A percentile compares a stretch with the other conserved stretches of the same genome.
Conservation (phyloP, 2,113 vertebrate species). For the Ctenodactylus gundi region DNA sequence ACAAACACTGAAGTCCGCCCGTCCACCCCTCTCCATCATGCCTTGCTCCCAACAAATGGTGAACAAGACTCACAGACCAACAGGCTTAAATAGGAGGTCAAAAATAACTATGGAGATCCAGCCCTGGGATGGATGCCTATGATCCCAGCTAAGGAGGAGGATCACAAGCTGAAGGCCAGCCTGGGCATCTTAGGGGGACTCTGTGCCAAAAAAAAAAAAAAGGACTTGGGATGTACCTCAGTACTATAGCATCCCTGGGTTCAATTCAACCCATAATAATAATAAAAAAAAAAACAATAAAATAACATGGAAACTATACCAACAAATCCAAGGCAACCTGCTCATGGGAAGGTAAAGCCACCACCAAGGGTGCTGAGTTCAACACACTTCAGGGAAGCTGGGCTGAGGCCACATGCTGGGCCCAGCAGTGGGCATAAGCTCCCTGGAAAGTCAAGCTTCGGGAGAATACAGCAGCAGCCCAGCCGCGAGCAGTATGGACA, state of each 20-base stretch:
- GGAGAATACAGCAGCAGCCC: neutral
- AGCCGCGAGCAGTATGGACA: no score
- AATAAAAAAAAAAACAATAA: no score
- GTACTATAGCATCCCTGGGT: neutral
- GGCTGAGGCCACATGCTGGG: no score
- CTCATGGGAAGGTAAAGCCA: neutral
- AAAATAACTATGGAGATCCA: neutral
- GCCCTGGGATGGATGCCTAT: neutral
- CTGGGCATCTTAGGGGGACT: no score
- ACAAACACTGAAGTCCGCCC: neutral
- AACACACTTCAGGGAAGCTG: neutral
- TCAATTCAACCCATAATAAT: neutral
- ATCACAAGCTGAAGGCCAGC: neutral
- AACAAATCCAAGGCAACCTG: no score
- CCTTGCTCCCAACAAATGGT: neutral
- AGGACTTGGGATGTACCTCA: neutral
- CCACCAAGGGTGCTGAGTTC: neutral
- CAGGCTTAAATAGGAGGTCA: neutral
- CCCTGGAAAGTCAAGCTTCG: no score
- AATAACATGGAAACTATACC: neutral
- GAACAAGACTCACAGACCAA: no score
- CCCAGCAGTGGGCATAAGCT: neutral
- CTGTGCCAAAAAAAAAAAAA: neutral
- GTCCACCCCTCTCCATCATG: neutral
- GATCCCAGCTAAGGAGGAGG: neutral